A percentile compares a stretch with the other conserved stretches of the same genome.
Conservation (phyloP, 2,797 vertebrate genomes). For the Heteromormyrus szaboi region DNA sequence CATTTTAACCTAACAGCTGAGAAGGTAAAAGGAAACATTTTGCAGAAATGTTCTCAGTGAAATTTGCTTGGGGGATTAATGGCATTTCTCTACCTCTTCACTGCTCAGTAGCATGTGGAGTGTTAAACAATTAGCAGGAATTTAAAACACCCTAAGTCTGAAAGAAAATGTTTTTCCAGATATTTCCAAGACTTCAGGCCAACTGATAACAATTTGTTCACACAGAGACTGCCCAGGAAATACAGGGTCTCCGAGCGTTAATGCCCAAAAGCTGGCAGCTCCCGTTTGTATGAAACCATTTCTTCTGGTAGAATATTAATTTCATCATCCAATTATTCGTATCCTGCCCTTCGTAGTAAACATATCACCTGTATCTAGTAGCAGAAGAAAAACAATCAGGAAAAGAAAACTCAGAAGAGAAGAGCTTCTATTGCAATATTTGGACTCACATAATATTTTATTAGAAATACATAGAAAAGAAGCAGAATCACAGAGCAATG, state of each 20-base stretch:
- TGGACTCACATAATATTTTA: constrained; percentile 18
- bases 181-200: background rate
- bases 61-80: background rate
- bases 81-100: background rate
- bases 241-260: background rate
- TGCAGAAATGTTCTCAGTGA: background rate
- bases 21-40: background rate
- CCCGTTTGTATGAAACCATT: background rate
- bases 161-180: background rate
- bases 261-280: background rate
- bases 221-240: background rate
- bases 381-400: background rate
- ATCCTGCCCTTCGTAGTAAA: background rate
- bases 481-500: constrained; percentile 1
- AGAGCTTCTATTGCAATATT: background rate
- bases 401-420: background rate
- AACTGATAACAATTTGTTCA: background rate
- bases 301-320: background rate
- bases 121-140: background rate
- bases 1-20: background rate
- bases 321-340: background rate
- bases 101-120: background rate
- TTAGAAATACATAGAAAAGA: constrained; percentile 27
- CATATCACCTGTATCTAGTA: background rate
- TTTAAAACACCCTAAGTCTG: background rate